Percentiles rank a stretch among this genome's conserved stretches.
phyloP scores from a whole-genome alignment of 2,888 invertebrate species.

The Drosophila suboccidentalis region DNA sequence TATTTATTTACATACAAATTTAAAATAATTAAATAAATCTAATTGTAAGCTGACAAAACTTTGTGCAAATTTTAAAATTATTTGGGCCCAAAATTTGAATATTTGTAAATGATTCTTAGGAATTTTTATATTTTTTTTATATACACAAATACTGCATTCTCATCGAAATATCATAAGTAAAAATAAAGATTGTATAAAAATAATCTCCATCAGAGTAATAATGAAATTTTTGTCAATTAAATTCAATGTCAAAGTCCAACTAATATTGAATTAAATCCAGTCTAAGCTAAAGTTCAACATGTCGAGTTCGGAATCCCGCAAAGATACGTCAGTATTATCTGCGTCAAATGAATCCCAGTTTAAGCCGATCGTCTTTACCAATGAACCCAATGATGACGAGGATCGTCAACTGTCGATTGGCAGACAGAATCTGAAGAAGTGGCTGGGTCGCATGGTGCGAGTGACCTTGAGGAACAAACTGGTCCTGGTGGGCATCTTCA shows the following conservation, averaged over 20 bases:
- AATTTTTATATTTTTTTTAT: too few species aligned
- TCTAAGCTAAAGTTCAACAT: constrained; percentile 5
- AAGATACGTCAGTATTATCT: background rate
- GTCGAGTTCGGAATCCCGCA: background rate
- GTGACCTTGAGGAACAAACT: constrained; percentile 42
- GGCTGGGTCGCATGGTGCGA: constrained; percentile 48
- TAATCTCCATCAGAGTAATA: background rate
- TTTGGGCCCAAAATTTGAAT: too few species aligned
- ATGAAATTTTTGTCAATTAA: background rate
- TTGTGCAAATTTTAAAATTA: too few species aligned
- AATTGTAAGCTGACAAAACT: too few species aligned
- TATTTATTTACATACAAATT: too few species aligned
- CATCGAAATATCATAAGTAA: too few species aligned
- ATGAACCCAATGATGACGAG: background rate
- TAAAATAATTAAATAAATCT: too few species aligned
- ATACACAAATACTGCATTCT: too few species aligned
- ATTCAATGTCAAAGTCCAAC: too few species aligned
- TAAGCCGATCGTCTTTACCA: constrained; percentile 29
- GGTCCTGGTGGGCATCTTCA: constrained; percentile 47
- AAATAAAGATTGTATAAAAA: background rate
- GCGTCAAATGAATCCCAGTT: constrained; percentile 5
- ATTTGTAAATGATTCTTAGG: too few species aligned
- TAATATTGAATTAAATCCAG: too few species aligned
- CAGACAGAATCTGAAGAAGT: constrained; percentile 34
- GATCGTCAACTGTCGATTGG: constrained; percentile 14